A percentile compares a stretch with the other conserved stretches of the same genome.
Evolutionary conservation across 2,888 invertebrate genomes (phyloP).

Genomic region (Elysia crispata): DNA sequence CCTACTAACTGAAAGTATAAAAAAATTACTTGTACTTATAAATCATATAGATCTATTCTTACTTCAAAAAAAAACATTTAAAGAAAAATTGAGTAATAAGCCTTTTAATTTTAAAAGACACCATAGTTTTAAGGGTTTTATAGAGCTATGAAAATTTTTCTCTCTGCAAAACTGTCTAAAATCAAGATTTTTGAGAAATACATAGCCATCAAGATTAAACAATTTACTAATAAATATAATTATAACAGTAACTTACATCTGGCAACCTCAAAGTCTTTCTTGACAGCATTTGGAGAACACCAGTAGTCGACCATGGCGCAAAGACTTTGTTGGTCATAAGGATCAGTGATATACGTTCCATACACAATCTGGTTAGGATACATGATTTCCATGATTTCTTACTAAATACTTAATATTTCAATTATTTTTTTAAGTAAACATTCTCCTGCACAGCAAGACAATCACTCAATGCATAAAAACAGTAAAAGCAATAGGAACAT

Average conservation of each 20-base stretch:
- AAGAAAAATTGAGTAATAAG: no score
- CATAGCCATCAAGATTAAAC: not conserved
- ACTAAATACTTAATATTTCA: no score
- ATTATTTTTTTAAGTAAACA: no score
- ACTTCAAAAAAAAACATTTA: no score
- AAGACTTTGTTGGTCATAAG: slow-evolving; percentile 73
- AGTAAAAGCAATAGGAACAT: no score
- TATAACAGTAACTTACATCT: slow-evolving; percentile 68
- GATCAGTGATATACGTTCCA: slow-evolving; percentile 73
- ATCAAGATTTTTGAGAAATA: not conserved
- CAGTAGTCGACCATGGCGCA: slow-evolving; percentile 77
- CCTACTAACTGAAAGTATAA: no score
- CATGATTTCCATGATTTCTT: no score
- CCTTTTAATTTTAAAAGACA: no score
- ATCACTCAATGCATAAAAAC: no score
- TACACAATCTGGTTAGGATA: slow-evolving; percentile 70
- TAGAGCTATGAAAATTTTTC: not conserved
- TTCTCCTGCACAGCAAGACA: no score
- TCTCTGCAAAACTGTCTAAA: not conserved
- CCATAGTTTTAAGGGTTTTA: not conserved
- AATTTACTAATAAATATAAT: not conserved
- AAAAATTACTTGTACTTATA: no score
- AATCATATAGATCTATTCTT: no score
- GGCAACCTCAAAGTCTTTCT: slow-evolving; percentile 77
- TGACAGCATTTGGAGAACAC: slow-evolving; percentile 75